Conservation (phyloP, 2,113 vertebrate species). For the Rhea americana region DNA sequence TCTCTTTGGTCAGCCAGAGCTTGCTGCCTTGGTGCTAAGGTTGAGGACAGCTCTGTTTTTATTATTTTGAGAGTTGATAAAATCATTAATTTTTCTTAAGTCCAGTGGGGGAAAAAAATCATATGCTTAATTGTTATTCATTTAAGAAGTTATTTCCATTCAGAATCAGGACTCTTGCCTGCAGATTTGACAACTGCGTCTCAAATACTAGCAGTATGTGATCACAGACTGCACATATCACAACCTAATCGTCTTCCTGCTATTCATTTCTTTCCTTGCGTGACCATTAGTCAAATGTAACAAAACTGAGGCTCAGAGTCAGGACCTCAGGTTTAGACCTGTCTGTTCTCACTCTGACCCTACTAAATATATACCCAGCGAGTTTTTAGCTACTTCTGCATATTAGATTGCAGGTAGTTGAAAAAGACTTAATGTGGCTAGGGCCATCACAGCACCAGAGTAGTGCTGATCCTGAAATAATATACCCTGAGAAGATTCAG, state of each 20-base stretch:
- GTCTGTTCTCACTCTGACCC: not conserved
- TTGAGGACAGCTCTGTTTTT: not conserved
- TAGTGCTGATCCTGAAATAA: not conserved
- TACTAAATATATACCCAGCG: not conserved
- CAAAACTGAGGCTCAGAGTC: not conserved
- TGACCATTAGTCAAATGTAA: not conserved
- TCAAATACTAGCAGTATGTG: not conserved
- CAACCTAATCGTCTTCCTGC: not conserved
- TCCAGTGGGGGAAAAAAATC: not conserved
- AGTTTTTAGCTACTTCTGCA: not conserved
- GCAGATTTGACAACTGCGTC: not conserved
- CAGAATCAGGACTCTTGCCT: not conserved
- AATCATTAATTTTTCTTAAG: not conserved
- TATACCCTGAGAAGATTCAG: not conserved
- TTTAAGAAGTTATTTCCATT: not conserved
- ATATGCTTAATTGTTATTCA: not conserved
- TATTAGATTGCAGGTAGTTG: not conserved
- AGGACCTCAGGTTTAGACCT: not conserved
- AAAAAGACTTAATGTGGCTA: fast-evolving
- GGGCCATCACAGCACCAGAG: not conserved
- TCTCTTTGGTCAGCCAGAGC: not conserved
- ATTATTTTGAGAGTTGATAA: not conserved
- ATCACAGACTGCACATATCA: not conserved
- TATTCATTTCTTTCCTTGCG: not conserved
- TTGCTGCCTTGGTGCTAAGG: not conserved